Percentiles rank a stretch among this genome's conserved stretches.
These are phyloP conservation scores for Eulemur macaco DNA, from an alignment of 2,113 vertebrate species.

Conservation along the genomic window DNA sequence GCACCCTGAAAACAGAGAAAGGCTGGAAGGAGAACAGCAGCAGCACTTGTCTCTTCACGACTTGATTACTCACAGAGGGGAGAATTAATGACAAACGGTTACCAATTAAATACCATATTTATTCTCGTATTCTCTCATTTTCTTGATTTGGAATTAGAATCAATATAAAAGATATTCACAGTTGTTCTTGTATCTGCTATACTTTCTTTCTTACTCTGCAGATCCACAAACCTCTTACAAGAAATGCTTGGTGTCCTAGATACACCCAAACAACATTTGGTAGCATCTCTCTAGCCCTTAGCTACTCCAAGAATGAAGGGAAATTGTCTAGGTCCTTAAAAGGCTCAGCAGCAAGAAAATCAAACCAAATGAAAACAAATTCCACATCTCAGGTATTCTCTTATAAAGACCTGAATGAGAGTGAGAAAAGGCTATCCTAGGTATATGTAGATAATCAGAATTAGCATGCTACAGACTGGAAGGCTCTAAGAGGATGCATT, in stretches of 20 bases:
- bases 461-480: background rate
- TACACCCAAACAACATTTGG: background rate
- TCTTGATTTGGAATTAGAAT: constrained; percentile 24
- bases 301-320: background rate
- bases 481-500: background rate
- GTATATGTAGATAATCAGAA: background rate
- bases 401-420: background rate
- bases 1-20: background rate
- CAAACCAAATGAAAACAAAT: background rate
- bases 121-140: background rate
- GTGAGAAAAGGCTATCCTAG: background rate
- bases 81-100: background rate
- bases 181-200: background rate
- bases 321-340: background rate
- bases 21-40: background rate
- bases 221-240: background rate
- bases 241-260: background rate
- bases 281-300: background rate
- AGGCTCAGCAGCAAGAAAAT: background rate
- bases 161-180: background rate
- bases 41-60: background rate
- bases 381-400: background rate
- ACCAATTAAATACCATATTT: background rate
- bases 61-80: background rate
- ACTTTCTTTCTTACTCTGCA: background rate